These are phyloP conservation scores for Rhizomys pruinosus DNA, from an alignment of 2,113 vertebrate species.

Conservation along the genomic window DNA sequence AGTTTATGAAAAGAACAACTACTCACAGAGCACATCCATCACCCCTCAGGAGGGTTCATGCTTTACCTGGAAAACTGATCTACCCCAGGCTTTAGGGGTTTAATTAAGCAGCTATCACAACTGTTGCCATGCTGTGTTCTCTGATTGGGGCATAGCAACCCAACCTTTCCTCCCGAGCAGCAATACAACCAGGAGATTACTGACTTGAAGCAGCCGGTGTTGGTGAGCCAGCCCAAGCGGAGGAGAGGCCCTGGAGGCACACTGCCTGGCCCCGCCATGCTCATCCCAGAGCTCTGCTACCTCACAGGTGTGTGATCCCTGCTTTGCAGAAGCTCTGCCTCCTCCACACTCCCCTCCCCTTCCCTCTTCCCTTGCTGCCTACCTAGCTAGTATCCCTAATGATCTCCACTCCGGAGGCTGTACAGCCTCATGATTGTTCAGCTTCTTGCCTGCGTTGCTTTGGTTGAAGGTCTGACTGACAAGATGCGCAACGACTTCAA, in stretches of 20 bases:
- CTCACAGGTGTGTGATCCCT: constrained; percentile 87
- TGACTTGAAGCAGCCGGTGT: constrained; percentile 91
- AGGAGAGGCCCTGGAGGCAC: constrained; percentile 81
- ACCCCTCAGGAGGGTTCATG: neutral
- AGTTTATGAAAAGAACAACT: neutral
- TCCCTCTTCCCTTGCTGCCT: neutral
- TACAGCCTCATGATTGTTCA: neutral
- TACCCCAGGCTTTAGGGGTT: neutral
- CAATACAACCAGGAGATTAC: constrained; percentile 93
- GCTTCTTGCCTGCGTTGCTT: neutral
- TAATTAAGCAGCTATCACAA: neutral
- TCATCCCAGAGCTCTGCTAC: constrained; percentile 96
- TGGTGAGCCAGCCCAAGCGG: constrained; percentile 91
- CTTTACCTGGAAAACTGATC: too few relatives aligned
- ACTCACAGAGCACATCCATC: neutral
- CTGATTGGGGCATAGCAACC: neutral
- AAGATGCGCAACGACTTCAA: constrained; percentile 94
- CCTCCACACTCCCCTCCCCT: neutral
- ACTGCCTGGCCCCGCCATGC: constrained; percentile 88
- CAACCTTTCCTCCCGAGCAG: constrained; percentile 79
- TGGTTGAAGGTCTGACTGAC: constrained; percentile 91
- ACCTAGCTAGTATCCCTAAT: too few relatives aligned
- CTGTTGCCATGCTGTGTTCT: rapidly evolving
- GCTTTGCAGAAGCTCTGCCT: rapidly evolving
- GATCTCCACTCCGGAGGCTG: neutral